Base-by-base conservation (phyloP, 2,797 vertebrate species). In the Rhyacichthys aspro region DNA sequence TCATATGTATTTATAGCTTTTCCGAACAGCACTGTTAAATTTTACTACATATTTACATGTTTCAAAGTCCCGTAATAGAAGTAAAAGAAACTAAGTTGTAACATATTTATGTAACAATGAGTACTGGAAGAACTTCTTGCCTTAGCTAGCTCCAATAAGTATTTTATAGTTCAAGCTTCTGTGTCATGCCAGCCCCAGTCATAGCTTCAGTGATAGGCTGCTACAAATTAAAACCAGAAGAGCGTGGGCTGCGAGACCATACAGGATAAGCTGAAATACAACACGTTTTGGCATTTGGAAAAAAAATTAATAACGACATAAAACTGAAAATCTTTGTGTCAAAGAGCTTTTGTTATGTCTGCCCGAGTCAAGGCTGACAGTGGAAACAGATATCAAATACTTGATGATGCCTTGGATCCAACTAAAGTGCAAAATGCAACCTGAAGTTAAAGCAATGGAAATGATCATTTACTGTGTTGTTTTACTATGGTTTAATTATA, bases 141-240 rank as follows among this genome's bases (percentile, higher is more conserved):
- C 55, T 70, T 57, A 36, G 55, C 43, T 57, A 36, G 55, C 43
- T 70, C 39, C 59, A 69, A 56, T 71, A 43, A 75, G 52, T 2
- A 15, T 67, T 77, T 75, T 48, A 71, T 16, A 52, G 68, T 49
- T 64, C 39, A 63, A 38, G 23, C 59, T 72, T 48, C 73, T 47
- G 63, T 59, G n/a, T 19, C 44, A 50, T 63, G 53, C 55, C 46
- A 65, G 56, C 42, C 11, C 18, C 11, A 11, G 50, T 44, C 61
- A 75, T 44, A 55, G 49, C 59, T 60, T 55, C 49, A 73, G 34
- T 38, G 62, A 58, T 17, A 70, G 44, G 42, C 17, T 45, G 52
- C 59, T 49, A 43, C 53, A 79, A 81, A 86, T 84, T 57, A 75
- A 74, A 85, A 74, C 69, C 81, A 86, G 68, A 79, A 37, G n/a